Base-by-base conservation (phyloP, 2,888 invertebrate genomes). In the Nycteola revayana region DNA sequence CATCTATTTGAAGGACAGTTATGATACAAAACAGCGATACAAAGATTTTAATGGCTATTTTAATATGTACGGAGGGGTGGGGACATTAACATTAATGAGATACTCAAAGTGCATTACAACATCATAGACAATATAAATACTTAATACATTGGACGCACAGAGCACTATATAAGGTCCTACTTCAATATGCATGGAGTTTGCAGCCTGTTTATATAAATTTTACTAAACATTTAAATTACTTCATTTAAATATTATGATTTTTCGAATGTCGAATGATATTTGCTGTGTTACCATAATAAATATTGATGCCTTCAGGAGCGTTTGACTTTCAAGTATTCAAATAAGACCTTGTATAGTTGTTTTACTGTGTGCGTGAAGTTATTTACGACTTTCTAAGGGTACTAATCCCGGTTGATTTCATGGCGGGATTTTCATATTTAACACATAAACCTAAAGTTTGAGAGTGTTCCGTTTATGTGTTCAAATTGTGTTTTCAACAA, bases 61-160 rank as follows among this genome's bases (percentile, higher is more conserved):
- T 49, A 46, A 44, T 42, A 57, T 47, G 37, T 28, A 42, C 29
- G 31, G 30, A 37, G 35, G 35, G 28, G 17, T 11, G 28, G 35
- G 32, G 10, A 10, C 24, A 40, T 55, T 36, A 53, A 39, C 25
- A 47, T 53, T 43, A 50, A 56, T 43, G 37, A 45, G 43, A 42
- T 48, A 58, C 48, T 54, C 55, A 64, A 68, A 67, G 60, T 61
- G 49, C 60, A 62, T 64, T 56, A 66, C 66, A 64, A 68, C 65
- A 68, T 65, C 68, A 62, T 47, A 53, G 43, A 60, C 56, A 44
- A 45, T 50, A 43, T 49, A 49, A 47, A 52, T 49, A 51, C 43
- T 56, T 59, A 51, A 58, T 46, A 56, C 40, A 43, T 42, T 38
- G 46, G 53, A 49, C 50, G 38, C 39, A 59, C 42, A 42, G 23